Percentiles rank a stretch among this genome's conserved stretches.
Conservation (phyloP, 2,113 vertebrate genomes). For the Nibea albiflora region DNA sequence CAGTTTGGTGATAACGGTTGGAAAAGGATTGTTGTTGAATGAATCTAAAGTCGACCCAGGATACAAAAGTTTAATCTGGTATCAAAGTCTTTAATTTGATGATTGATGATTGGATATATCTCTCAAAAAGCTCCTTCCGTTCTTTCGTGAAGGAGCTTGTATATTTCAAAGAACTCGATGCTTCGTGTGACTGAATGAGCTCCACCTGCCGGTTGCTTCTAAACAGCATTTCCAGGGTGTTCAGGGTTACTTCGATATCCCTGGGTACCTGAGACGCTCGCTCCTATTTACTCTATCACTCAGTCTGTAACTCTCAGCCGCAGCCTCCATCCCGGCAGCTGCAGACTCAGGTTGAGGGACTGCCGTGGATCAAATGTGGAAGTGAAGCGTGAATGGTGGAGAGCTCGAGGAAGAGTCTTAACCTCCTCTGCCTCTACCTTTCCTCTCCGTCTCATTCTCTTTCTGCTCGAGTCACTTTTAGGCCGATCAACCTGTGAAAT, state of each 20-base stretch:
- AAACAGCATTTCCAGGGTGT: not conserved
- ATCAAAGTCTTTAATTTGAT: not conserved
- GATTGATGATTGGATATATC: not conserved
- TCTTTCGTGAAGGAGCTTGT: not conserved
- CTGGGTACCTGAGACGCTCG: not conserved
- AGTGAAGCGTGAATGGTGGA: conserved; percentile 60
- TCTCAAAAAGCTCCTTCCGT: not conserved
- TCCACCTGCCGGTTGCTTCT: conserved; percentile 4
- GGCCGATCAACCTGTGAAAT: conserved; percentile 58
- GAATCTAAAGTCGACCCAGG: no score
- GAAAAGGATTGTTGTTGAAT: no score
- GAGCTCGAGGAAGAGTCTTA: conserved; percentile 45
- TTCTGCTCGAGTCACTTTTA: conserved; percentile 39
- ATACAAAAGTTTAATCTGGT: no score
- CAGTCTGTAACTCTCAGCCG: conserved; percentile 22
- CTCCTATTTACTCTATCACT: not conserved
- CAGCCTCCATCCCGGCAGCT: conserved; percentile 35
- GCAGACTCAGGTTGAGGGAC: conserved; percentile 46
- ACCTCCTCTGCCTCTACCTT: conserved; percentile 25
- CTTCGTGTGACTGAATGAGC: not conserved
- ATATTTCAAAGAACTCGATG: not conserved
- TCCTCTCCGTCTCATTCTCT: conserved; percentile 31
- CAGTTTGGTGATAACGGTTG: not conserved
- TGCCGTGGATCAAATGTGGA: conserved; percentile 63
- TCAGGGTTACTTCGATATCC: conserved; percentile 1